These are phyloP conservation scores for Busseola fusca DNA, from an alignment of 2,888 invertebrate species.

Conservation along the genomic window DNA sequence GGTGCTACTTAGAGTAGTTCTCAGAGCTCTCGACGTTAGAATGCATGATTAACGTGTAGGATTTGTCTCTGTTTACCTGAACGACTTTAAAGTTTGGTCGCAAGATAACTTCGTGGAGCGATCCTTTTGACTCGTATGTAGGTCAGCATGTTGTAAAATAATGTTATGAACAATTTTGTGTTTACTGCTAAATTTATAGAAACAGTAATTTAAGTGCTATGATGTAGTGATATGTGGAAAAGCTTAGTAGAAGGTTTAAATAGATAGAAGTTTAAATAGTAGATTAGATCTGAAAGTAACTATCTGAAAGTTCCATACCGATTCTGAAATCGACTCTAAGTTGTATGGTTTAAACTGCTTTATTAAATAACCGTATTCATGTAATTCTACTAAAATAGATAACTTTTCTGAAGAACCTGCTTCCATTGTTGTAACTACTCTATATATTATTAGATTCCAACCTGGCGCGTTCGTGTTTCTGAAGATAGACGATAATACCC, in stretches of 20 bases:
- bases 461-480: not conserved
- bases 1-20: conserved; percentile 39
- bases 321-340: not conserved
- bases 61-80: conserved; percentile 34
- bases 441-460: not conserved
- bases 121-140: conserved; percentile 3
- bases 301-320: not conserved
- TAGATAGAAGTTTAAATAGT: not conserved
- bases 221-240: not conserved
- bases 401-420: too few relatives aligned
- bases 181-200: not conserved
- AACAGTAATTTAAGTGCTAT: not conserved
- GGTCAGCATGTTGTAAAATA: conserved; percentile 13
- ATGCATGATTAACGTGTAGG: conserved; percentile 40
- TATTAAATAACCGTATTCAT: not conserved
- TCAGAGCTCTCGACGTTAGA: conserved; percentile 23
- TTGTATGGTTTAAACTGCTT: not conserved
- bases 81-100: conserved; percentile 14
- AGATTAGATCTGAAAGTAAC: too few relatives aligned
- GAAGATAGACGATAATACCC: not conserved
- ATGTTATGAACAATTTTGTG: not conserved
- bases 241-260: not conserved
- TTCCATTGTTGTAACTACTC: not conserved
- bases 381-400: not conserved
- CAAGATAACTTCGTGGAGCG: conserved; percentile 22